phyloP scores from a whole-genome alignment of 2,888 invertebrate species.

The Alentia gelatinosa region DNA sequence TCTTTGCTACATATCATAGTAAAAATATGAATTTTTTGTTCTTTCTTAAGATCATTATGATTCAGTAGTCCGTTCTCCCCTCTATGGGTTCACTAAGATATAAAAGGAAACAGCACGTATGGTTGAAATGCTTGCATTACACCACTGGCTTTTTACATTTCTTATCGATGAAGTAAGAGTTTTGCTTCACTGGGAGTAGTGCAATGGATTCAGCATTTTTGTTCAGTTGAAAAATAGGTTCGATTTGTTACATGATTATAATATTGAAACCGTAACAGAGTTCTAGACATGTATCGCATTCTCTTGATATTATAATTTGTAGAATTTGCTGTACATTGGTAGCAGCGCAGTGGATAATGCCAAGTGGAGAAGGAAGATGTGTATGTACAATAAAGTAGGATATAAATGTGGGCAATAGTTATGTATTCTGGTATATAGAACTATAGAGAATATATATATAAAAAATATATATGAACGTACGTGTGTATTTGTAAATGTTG shows the following conservation, averaged over 20 bases:
- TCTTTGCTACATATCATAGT: slow-evolving; percentile 32
- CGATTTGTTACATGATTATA: too few relatives aligned
- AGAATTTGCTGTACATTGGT: neutral
- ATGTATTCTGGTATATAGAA: neutral
- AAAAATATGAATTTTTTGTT: neutral
- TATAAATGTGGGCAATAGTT: neutral
- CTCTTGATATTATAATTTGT: neutral
- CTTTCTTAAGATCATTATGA: neutral
- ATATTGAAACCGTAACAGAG: too few relatives aligned
- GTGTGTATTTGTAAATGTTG: neutral
- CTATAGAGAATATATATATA: neutral
- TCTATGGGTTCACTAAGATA: too few relatives aligned
- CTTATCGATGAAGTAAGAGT: too few relatives aligned
- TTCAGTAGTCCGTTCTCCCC: too few relatives aligned
- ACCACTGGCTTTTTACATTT: too few relatives aligned
- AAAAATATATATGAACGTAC: neutral
- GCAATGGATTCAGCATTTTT: too few relatives aligned
- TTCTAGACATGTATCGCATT: too few relatives aligned
- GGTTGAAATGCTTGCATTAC: too few relatives aligned
- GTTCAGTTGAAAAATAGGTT: too few relatives aligned
- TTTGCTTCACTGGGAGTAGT: too few relatives aligned
- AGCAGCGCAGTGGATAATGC: neutral
- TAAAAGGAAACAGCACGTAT: too few relatives aligned
- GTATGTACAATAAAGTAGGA: neutral
- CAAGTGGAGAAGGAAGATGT: neutral